A percentile compares a stretch with the other conserved stretches of the same genome.
Conservation (phyloP, 2,888 invertebrate genomes). For the Callosobruchus maculatus region DNA sequence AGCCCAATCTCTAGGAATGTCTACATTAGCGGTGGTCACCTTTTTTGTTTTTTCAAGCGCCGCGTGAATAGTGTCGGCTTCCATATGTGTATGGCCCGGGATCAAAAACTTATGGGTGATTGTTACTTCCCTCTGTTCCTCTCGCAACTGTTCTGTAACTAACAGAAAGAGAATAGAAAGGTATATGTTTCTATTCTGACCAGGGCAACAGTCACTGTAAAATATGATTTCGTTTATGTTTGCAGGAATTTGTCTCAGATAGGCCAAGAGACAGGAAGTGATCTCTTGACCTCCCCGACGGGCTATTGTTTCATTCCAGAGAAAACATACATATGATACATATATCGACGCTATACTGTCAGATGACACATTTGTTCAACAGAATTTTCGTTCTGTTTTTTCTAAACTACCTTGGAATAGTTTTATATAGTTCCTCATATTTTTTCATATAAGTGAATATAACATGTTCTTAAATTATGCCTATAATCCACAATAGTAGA, state of each 20-base stretch:
- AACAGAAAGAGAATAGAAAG: neutral
- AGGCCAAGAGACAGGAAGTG: neutral
- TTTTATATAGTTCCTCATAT: too few species aligned
- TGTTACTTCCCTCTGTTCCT: neutral
- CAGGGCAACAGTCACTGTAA: constrained; percentile 2
- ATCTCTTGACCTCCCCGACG: neutral
- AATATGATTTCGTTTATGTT: neutral
- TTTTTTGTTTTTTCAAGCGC: constrained; percentile 7
- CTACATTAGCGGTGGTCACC: neutral
- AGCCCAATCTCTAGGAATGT: constrained; percentile 5
- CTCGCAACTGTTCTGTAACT: neutral
- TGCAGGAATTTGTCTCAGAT: neutral
- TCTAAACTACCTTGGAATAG: too few species aligned
- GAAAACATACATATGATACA: too few species aligned
- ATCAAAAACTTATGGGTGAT: constrained; percentile 6
- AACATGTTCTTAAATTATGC: too few species aligned
- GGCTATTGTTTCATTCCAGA: neutral
- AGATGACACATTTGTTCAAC: too few species aligned
- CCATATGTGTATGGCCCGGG: constrained; percentile 8
- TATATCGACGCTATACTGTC: too few species aligned
- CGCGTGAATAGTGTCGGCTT: constrained; percentile 9
- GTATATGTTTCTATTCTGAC: constrained; percentile 1
- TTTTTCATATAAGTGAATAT: too few species aligned
- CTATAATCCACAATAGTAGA: too few species aligned
- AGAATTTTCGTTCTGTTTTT: too few species aligned